Base-by-base conservation (phyloP, 2,113 vertebrate genomes). In the Siphamia tubifer region DNA sequence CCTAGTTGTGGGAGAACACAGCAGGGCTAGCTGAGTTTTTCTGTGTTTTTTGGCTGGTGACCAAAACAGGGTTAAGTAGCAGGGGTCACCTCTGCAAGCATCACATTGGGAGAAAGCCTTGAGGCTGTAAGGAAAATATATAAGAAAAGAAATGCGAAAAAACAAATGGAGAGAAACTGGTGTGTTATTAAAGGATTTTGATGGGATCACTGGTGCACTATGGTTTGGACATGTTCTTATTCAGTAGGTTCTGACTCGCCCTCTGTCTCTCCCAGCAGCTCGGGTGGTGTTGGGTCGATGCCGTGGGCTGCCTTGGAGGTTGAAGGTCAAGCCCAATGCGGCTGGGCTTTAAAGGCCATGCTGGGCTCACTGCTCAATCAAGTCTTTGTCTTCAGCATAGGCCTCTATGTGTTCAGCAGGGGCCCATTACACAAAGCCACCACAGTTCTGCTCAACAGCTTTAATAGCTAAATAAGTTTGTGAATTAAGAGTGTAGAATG, bases 351-450 rank as follows among this genome's bases (percentile, higher is more conserved):
- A 83, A 86, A 89, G 84, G 83, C 70, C 81, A 84, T 32, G 47
- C 66, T 13, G 62, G 21, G 54, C 54, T 53, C 71, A 13, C 60
- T 27, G 67, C 89, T 94, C 87, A 94, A 92, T 94, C 85, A 72
- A 49, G 67, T 76, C 92, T 94, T 94, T 94, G 92, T 94, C 74
- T 87, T 53, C 34, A 20, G 20, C 54, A 56, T 52, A 78, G 85
- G 82, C 85, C 84, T 78, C 66, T 21, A 15, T 79, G 81, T 80
- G 81, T 90, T 85, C 51, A 47, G 66, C 68, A 47, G 84, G 69
- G 83, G 75, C 79, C 76, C 58, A 1, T 31, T 8, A 55, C 73
- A 92, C 91, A 94, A 92, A 91, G 91, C 89, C 47, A 4, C 86
- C 87, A 92, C 83, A 92, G 90, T 92, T 83, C 85, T 71, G 23